A percentile compares a stretch with the other conserved stretches of the same genome.
phyloP scores from a whole-genome alignment of 2,888 invertebrate genomes.

The Megalurothrips usitatus region DNA sequence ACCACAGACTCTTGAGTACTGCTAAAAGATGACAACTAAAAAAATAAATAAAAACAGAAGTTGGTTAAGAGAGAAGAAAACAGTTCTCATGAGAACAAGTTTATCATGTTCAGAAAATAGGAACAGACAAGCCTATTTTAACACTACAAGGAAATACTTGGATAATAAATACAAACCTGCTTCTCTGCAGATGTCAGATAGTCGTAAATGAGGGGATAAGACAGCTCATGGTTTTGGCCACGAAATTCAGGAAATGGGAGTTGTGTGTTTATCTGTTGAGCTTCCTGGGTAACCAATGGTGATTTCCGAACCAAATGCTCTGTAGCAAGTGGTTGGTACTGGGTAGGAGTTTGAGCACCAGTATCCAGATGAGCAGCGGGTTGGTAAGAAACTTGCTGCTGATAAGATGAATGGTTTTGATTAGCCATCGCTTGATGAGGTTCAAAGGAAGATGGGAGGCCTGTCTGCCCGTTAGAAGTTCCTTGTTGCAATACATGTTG shows the following conservation, averaged over 20 bases:
- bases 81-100: background rate
- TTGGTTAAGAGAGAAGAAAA: background rate
- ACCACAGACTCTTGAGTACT: too few species aligned
- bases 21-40: background rate
- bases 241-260: constrained; percentile 30
- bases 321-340: too few species aligned
- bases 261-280: background rate
- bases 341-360: too few species aligned
- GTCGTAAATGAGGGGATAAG: constrained; percentile 34
- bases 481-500: too few species aligned
- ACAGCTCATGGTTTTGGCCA: constrained; percentile 33
- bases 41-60: background rate
- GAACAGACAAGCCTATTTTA: background rate
- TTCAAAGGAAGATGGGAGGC: too few species aligned
- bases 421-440: too few species aligned
- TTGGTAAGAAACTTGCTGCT: too few species aligned
- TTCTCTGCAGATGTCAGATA: constrained; percentile 34
- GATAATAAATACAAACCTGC: constrained; percentile 29
- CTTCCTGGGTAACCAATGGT: too few species aligned
- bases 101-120: background rate
- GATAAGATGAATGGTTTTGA: too few species aligned
- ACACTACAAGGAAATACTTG: background rate
- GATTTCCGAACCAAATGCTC: too few species aligned
- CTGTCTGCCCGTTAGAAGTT: too few species aligned
- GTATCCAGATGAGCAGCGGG: too few species aligned